Conservation (phyloP, 64 coral and sea anemone species). For the Acropora yongei region DNA sequence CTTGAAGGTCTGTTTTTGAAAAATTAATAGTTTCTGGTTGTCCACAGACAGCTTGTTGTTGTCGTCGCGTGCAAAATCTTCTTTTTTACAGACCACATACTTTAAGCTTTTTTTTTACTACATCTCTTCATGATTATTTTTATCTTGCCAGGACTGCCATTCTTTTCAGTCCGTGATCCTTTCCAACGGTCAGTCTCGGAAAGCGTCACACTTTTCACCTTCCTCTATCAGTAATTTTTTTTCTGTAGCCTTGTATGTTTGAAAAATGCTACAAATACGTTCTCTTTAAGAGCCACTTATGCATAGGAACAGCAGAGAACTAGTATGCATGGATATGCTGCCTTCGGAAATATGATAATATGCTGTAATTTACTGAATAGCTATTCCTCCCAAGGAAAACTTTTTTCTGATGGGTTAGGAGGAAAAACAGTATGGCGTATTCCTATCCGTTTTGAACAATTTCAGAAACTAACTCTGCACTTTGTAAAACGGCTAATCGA, state of each 20-base stretch:
- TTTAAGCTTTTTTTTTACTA: not conserved
- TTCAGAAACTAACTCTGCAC: not conserved
- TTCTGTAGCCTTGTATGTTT: not conserved
- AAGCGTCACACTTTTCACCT: conserved; percentile 1
- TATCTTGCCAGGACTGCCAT: not conserved
- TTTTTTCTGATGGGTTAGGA: conserved; percentile 1
- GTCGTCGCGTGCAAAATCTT: conserved; percentile 1
- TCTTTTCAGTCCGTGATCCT: conserved; percentile 1
- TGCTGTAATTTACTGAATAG: not conserved
- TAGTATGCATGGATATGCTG: not conserved
- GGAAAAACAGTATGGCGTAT: not conserved
- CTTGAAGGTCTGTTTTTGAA: not conserved
- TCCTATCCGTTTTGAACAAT: not conserved
- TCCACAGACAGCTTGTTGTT: not conserved
- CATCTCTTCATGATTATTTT: not conserved
- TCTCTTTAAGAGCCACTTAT: not conserved
- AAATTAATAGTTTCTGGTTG: not conserved
- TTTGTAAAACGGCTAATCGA: not conserved
- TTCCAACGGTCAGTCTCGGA: not conserved
- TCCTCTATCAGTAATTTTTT: not conserved
- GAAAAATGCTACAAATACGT: too few relatives aligned
- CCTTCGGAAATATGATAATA: not conserved
- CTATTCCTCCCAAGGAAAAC: not conserved
- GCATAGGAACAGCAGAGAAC: not conserved
- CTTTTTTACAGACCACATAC: not conserved